A percentile compares a stretch with the other conserved stretches of the same genome.
These are phyloP conservation scores for Hyperoplus immaculatus DNA, from an alignment of 2,797 vertebrate genomes.

Conservation along the genomic window DNA sequence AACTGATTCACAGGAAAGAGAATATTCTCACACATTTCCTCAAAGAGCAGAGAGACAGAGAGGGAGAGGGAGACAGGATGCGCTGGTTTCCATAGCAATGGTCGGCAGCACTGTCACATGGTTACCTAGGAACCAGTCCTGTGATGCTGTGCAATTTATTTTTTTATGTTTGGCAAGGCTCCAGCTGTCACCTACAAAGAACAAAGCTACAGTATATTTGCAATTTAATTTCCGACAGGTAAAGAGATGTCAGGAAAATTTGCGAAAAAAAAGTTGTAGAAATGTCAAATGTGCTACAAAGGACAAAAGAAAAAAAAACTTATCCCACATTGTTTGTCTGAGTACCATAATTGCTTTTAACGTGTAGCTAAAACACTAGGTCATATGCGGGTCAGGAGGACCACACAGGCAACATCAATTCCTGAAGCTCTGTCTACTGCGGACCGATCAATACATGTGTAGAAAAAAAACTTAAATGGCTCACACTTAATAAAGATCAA, in stretches of 20 bases:
- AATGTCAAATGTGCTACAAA: not conserved
- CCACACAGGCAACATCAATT: conserved; percentile 13
- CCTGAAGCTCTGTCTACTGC: not conserved
- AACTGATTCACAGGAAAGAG: conserved; percentile 58
- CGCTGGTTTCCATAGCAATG: conserved; percentile 82
- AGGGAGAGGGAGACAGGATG: conserved; percentile 32
- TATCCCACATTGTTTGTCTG: conserved; percentile 1
- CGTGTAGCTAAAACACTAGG: conserved; percentile 15
- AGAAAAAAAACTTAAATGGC: conserved; percentile 13
- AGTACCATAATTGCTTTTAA: conserved; percentile 15
- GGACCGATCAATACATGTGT: conserved; percentile 4
- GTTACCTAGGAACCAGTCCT: conserved; percentile 81
- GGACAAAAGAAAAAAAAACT: not conserved
- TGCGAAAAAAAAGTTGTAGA: conserved; percentile 16
- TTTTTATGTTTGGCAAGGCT: conserved; percentile 67
- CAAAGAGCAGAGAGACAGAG: conserved; percentile 53
- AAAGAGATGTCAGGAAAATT: conserved; percentile 12
- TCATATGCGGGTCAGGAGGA: conserved; percentile 48
- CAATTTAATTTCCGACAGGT: conserved; percentile 29
- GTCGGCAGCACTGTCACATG: conserved; percentile 78
- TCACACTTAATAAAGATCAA: conserved; percentile 36
- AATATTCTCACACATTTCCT: conserved; percentile 64
- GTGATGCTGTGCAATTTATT: conserved; percentile 66
- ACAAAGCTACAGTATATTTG: conserved; percentile 33
- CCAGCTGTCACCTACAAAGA: conserved; percentile 40